Base-by-base conservation (phyloP, 1,140 invertebrate genomes). In the Helicoverpa armigera region DNA sequence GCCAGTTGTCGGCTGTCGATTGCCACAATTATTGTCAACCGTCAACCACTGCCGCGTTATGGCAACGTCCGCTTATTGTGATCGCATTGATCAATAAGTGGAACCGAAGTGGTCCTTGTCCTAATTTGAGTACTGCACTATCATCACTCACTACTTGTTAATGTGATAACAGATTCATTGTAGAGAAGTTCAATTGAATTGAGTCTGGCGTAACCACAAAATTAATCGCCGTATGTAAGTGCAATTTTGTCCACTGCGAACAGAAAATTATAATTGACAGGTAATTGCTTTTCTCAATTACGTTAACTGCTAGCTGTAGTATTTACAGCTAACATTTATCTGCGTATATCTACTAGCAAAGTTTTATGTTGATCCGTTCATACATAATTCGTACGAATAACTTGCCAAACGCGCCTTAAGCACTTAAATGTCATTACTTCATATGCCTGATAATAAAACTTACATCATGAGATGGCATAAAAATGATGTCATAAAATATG, bases 51-150 rank as follows among this genome's bases (percentile, higher is more conserved):
- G 77, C 63, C 69, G 65, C 80, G 79, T 83, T 90, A 92, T 89
- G 86, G 89, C 86, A 86, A 89, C 88, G 90, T 92, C 90, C 90
- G 92, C 87, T 89, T 89, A 92, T 93, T 93, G 92, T 92, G 76
- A 82, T 82, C 86, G 81, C 82, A 85, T 87, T 88, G 83, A 87
- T 84, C 88, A 86, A 73, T 84, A 87, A 89, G 73, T 88, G 86
- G 87, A 82, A 83, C 82, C 69, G 50, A 82, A 67, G 58, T 77
- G 81, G 81, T 83, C 88, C 87, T 89, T 89, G 89, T 84, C 82
- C 88, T 85, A 85, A 85, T 88, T 90, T 84, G 82, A 48, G 50
- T 29, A 14, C 13, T 58, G 29, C 65, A 58, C 63, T 69, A 69
- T 70, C 65, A 70, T 67, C 70, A 65, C 43, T 63, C 48, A 53